Base-by-base conservation (phyloP, 2,797 vertebrate species). In the Characodon lateralis region DNA sequence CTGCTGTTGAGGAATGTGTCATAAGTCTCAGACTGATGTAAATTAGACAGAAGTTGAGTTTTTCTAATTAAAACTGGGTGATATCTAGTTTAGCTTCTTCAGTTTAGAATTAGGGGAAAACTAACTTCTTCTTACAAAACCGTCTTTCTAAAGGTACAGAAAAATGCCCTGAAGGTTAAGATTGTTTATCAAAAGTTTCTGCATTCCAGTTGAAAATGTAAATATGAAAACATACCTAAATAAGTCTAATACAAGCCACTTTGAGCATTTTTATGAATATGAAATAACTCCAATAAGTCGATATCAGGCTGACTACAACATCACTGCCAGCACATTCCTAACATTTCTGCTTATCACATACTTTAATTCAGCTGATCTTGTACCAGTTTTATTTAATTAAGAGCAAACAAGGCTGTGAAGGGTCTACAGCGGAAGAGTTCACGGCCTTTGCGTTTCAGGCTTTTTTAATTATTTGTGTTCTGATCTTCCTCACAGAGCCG, bases 391-490 rank as follows among this genome's bases (percentile, higher is more conserved):
- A 90, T 97, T 97, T 97, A 98, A 98, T 97, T 97, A 97, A 96
- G 95, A 93, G 95, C 96, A 96, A 95, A 94, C 96, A 93, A 91
- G 88, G 84, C 88, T 82, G 87, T 82, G 87, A 84, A 69, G 85
- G 80, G 81, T 96, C 96, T 95, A 96, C 94, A 89, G 95, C 94
- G 93, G 93, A 95, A 93, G 73, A 43, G 81, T 95, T 96, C 96
- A 96, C 94, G 95, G 96, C 96, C 95, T 93, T 68, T 93, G 93
- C 89, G 78, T 96, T 94, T 93, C 93, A 94, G 94, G 48, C 69
- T 69, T 13, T n/a, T 96, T 95, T 97, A 97, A 97, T 98, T 97
- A 97, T 96, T 96, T 95, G 94, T 94, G 95, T 95, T 92, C 93
- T 95, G 95, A 95, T 96, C 96, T 96, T 94, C 95, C 95, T 93